phyloP scores from a whole-genome alignment of 2,888 invertebrate genomes.

The Drosophila peninsularis region DNA sequence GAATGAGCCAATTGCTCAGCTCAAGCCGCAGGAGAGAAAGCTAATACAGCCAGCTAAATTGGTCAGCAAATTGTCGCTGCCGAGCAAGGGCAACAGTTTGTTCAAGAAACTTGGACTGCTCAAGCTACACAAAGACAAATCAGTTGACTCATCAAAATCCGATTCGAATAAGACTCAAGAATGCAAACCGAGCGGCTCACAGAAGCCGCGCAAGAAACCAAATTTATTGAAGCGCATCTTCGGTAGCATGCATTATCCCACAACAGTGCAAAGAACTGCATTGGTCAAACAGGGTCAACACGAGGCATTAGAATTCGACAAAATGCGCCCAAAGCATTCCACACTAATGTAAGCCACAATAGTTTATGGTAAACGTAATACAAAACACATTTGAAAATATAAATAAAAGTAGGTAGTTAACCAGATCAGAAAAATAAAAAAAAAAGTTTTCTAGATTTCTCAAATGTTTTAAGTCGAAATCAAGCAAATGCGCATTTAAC shows the following conservation, averaged over 20 bases:
- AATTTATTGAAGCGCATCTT: constrained; percentile 35
- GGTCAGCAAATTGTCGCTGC: neutral
- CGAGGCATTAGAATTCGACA: neutral
- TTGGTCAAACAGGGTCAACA: neutral
- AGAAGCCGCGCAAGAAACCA: constrained; percentile 10
- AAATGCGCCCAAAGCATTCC: neutral
- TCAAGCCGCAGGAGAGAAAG: neutral
- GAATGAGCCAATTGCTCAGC: too few species aligned
- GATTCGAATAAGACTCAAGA: neutral
- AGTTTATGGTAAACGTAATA: neutral
- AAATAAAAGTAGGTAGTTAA: neutral
- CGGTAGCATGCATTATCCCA: constrained; percentile 1
- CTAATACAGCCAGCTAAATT: neutral
- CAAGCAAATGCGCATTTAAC: too few species aligned
- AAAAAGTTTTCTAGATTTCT: too few species aligned
- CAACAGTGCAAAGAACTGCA: neutral
- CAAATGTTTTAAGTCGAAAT: too few species aligned
- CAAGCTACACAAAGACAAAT: neutral
- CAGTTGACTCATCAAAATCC: neutral
- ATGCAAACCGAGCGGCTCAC: neutral
- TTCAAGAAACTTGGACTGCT: constrained; percentile 9
- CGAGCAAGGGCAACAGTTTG: neutral
- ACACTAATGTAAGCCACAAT: neutral
- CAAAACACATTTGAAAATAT: neutral
- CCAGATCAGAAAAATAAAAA: neutral